Evolutionary conservation across 1,140 invertebrate genomes (phyloP), one percentile per base, ranked within the genome.

Genomic region (Rhopalosiphum maidis): DNA sequence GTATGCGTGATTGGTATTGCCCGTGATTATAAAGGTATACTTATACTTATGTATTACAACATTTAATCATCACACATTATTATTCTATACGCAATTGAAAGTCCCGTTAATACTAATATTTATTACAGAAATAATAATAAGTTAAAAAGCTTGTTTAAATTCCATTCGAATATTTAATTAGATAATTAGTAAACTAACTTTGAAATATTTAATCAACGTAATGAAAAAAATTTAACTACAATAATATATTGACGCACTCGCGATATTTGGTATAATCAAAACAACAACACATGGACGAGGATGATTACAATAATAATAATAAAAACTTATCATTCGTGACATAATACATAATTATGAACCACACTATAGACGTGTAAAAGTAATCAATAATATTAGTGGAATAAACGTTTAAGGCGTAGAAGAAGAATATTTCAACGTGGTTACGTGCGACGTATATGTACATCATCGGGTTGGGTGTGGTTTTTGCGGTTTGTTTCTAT

Each of bases 401-500:
- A 77, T 77, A 77, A 77, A 6, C 60, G 60, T 77, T 77, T 77
- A 77, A 77, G 60, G 30, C n/a, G 15, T 77, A 77, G 18, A 77
- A n/a, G 60, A 77, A 77, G 60, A 68, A 77, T 77, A 68, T 15
- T n/a, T 37, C 35, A 15, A 86, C 83, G 83, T 41, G 83, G 60
- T 77, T 86, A 86, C 41, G 41, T 86, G 41, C 11, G 41, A 8
- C 25, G 82, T 23, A 41, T 83, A 83, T 18, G 68, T 35, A 83
- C 41, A 23, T 85, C 37, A 30, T 85, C 22, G 37, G 83, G 9
- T 43, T 43, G 90, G 90, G 90, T 68, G 54, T 25, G 90, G 90
- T 60, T 91, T 91, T 91, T 91, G 90, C n/a, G 60, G 90, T 91
- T 82, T 82, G 68, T 35, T 91, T 82, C 90, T 82, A 68, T 46